Base-by-base conservation (phyloP, 30 jellyfish, hydroid and myxozoan genomes). In the Aurelia coerulea region DNA sequence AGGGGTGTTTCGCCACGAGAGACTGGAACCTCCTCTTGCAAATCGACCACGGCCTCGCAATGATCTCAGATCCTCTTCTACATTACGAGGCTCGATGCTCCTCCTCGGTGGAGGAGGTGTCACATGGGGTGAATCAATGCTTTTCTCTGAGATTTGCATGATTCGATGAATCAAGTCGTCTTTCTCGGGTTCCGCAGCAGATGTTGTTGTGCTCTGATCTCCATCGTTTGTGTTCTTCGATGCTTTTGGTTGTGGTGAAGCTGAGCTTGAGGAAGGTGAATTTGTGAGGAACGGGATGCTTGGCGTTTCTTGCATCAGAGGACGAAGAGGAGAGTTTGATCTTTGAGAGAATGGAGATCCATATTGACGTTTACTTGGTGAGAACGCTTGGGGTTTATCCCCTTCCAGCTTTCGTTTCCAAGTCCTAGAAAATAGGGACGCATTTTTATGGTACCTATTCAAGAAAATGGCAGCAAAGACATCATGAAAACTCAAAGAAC, bases 1-100 rank as follows among this genome's bases (percentile, higher is more conserved):
- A 9, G 79, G 86, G n/a, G 31, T 68, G 32, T 37, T 52, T 23
- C 90, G 78, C 92, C 89, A 85, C 1, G 87, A 74, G 78, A 78
- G 62, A 49, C 67, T 68, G 23, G 78, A 13, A 14, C 23, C 51
- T 12, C 91, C 91, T 46, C 92, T 71, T n/a, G 49, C 78, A 12
- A 63, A 5, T 62, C 88, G 42, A 14, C 68, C 63, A 12, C 51
- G 68, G 34, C 78, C 86, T 72, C 74, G 80, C 74, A 46, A 41
- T 56, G 80, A 62, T 42, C 56, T 65, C 76, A 64, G 52, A 9
- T 39, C 86, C 66, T 76, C 86, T 74, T 46, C 64, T 15, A 42
- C 23, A 42, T 71, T 41, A 29, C 58, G 81, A 33, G 29, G 53
- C 39, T 31, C 81, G 39, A 41, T 16, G 18, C 14, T 71, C 65